Base-by-base conservation (phyloP, 2,888 invertebrate species). In the Petrolisthes cinctipes region DNA sequence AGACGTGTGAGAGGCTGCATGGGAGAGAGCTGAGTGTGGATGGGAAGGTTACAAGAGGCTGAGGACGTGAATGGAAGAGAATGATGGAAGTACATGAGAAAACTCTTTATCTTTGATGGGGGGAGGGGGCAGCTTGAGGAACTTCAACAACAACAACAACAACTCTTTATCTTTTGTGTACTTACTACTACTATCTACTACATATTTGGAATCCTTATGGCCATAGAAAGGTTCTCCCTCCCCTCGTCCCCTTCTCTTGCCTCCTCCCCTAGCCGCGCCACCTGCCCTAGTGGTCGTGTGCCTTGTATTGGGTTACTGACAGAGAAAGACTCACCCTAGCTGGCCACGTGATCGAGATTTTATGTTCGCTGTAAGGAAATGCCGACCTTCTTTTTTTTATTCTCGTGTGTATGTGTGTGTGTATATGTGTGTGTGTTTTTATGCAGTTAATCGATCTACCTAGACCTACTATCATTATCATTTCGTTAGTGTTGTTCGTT, bases 271-370 rank as follows among this genome's bases (percentile, higher is more conserved):
- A 14, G 37, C 37, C 37, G 37, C 20, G n/a, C 71, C 71, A 71
- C 71, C 76, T 76, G 76, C 51, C 53, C 5, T 51, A 51, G 9
- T 51, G 51, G 76, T 76, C 76, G 76, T 76, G 76, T 76, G 76
- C 76, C 76, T 7, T 37, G 76, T 53, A 76, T 76, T 37, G 76
- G 53, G 76, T 53, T 76, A 76, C 53, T 51, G 79, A 9, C n/a
- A 54, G 79, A 54, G 56, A n/a, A 54, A n/a, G 79, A 17, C 79
- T 79, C 79, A 79, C 79, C 53, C 53, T 79, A 51, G 56, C 53
- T 79, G 11, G 56, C 79, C 54, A 79, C 54, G 79, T 79, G 79
- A 79, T 79, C 56, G 11, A 6, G 79, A n/a, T 54, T 54, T 79
- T 79, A 79, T 79, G 54, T 54, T 1, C 79, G 20, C 79, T 14